Evolutionary conservation across 2,797 vertebrate species (phyloP).

Genomic region (Bufotes viridis): DNA sequence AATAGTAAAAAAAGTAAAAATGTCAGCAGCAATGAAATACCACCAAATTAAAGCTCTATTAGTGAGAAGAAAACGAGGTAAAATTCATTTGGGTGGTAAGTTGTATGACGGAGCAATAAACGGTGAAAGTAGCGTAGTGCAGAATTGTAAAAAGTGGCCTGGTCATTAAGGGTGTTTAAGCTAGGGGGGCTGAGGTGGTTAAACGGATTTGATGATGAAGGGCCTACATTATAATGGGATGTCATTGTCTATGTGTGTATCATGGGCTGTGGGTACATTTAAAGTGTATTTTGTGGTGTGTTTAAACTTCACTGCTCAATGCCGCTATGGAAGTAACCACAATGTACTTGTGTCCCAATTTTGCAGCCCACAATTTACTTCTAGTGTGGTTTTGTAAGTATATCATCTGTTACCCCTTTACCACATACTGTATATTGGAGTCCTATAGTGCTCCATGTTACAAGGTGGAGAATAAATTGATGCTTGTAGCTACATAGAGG

Average conservation of each 20-base stretch:
- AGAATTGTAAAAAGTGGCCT: no score
- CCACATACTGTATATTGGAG: neutral
- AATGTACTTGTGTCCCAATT: slow-evolving; percentile 26
- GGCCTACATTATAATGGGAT: neutral
- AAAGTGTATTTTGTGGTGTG: slow-evolving; percentile 39
- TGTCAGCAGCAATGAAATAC: no score
- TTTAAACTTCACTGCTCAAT: slow-evolving; percentile 44
- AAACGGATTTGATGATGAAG: neutral
- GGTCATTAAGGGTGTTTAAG: no score
- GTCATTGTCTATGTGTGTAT: neutral
- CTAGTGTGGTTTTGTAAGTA: slow-evolving; percentile 40
- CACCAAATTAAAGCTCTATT: no score
- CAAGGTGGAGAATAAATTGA: neutral
- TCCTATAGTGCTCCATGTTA: neutral
- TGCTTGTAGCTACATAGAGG: neutral
- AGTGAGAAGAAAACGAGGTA: no score
- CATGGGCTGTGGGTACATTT: slow-evolving; percentile 18
- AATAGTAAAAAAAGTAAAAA: no score
- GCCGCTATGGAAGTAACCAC: slow-evolving; percentile 35
- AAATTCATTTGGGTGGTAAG: no score
- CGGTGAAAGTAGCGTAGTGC: no score
- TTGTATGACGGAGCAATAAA: no score
- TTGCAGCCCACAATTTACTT: slow-evolving; percentile 43
- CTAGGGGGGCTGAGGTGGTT: no score
- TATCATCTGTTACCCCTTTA: slow-evolving; percentile 20